A percentile compares a stretch with the other conserved stretches of the same genome.
These are phyloP conservation scores for Syndactyla subalaris DNA, from an alignment of 2,797 vertebrate genomes.

Conservation along the genomic window DNA sequence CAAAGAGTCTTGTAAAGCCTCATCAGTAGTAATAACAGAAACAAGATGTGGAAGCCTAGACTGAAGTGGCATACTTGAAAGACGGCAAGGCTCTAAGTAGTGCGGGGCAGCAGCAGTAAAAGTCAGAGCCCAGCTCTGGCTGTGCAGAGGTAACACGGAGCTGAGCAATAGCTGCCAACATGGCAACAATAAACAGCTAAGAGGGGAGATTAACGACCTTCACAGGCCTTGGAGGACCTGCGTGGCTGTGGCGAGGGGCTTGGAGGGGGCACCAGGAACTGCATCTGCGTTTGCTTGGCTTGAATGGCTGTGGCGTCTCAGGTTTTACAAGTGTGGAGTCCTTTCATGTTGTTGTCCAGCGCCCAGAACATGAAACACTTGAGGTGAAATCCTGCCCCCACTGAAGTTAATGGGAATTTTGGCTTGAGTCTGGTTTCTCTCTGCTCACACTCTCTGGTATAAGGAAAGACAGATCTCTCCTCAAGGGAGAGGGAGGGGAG, in stretches of 20 bases:
- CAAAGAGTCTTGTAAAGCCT: neutral
- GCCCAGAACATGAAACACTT: constrained; percentile 60
- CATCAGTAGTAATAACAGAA: neutral
- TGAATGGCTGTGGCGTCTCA: neutral
- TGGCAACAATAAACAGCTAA: constrained; percentile 24
- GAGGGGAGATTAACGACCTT: constrained; percentile 12
- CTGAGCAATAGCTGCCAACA: constrained; percentile 44
- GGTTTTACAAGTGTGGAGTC: constrained; percentile 60
- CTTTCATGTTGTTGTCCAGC: constrained; percentile 67
- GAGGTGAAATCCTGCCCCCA: constrained; percentile 57
- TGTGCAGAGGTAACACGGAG: fast-evolving
- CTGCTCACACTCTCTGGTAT: constrained; percentile 38
- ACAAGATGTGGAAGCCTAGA: neutral
- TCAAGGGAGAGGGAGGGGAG: neutral
- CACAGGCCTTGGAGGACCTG: neutral
- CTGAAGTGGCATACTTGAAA: neutral
- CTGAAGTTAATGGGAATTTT: constrained; percentile 53
- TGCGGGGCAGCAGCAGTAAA: neutral
- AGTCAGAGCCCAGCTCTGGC: neutral
- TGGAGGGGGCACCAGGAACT: constrained; percentile 16
- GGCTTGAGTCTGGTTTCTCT: constrained; percentile 60
- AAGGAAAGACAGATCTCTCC: constrained; percentile 31
- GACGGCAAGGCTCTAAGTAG: neutral
- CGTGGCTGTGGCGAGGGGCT: neutral
- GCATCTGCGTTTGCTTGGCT: constrained; percentile 23